These are phyloP conservation scores for Nudaria mundana DNA, from an alignment of 2,888 invertebrate genomes.

Conservation along the genomic window DNA sequence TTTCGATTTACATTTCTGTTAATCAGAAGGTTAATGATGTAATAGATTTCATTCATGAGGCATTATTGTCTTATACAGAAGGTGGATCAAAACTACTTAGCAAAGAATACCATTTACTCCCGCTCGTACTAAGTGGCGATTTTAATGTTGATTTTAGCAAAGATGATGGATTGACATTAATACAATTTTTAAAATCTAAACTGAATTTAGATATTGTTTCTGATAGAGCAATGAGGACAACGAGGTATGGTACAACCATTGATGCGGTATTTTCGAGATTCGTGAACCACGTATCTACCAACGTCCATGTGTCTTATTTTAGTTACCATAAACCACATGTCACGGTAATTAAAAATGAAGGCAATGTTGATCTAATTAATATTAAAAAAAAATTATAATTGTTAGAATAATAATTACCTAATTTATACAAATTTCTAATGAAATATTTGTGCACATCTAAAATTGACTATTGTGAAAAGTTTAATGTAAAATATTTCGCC, in stretches of 20 bases:
- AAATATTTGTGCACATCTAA: neutral
- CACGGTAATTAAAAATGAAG: neutral
- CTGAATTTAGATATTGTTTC: neutral
- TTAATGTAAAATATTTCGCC: too few relatives aligned
- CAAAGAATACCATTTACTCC: neutral
- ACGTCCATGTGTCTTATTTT: neutral
- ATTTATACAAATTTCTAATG: too few relatives aligned
- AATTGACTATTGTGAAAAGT: too few relatives aligned
- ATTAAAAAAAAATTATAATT: too few relatives aligned
- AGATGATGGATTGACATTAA: constrained; percentile 4
- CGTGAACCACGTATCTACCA: neutral
- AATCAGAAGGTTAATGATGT: constrained; percentile 32
- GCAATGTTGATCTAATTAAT: too few relatives aligned
- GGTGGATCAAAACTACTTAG: neutral
- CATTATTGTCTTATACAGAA: neutral
- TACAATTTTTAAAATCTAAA: neutral
- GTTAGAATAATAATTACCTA: too few relatives aligned
- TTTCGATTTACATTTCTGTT: constrained; percentile 27
- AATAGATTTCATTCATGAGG: constrained; percentile 32
- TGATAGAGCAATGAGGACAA: neutral
- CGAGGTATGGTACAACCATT: constrained; percentile 16
- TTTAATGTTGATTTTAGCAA: constrained; percentile 21
- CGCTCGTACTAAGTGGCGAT: neutral
- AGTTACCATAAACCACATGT: constrained; percentile 14
- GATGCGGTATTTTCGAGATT: neutral